Base-by-base conservation (phyloP, 2,113 vertebrate species). In the Kryptolebias marmoratus region DNA sequence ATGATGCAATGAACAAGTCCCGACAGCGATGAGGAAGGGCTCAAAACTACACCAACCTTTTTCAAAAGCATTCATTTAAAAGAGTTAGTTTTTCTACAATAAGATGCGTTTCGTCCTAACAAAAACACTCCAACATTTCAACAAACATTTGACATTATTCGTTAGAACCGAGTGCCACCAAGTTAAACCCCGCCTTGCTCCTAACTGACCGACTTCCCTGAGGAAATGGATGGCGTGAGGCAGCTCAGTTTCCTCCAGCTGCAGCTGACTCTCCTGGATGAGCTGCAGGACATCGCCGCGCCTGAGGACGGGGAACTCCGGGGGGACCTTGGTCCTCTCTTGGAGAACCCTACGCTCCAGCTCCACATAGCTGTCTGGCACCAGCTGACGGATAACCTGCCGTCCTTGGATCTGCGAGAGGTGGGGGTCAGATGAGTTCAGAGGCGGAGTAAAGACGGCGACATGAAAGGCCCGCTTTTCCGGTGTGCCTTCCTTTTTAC, bases 321-420 rank as follows among this genome's bases (percentile, higher is more conserved):
- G 1, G 0, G 95, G 88, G 57, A 95, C 95, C 0, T 89, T 89
- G 78, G 81, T 88, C 65, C 96, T 94, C 89, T 97, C 95, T 47
- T 86, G 88, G 68, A 98, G 89, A 83, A 99, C 82, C 78, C 92
- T 93, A 67, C 94, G 96, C 90, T 98, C 96, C 81, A 99, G 93
- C 88, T 98, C 95, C 69, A 99, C 92, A 15, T 99, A 99, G 89
- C 96, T 96, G 81, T 98, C 96, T 56, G 98, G 98, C 80, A 99
- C 95, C 77, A 98, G 90, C 91, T 99, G 97, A 8, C 97, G 97
- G 81, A 99, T 96, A 50, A 99, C 96, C 3, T 94, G 95, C 66
- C 98, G 97, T 57, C 96, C 96, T 90, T 96, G 95, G 77, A 99
- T 97, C 97, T 94, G 79, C 1, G 30, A 28, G 18, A 9, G 0